These are phyloP conservation scores for Calycopis cecrops DNA, from an alignment of 1,140 invertebrate genomes.

Conservation along the genomic window DNA sequence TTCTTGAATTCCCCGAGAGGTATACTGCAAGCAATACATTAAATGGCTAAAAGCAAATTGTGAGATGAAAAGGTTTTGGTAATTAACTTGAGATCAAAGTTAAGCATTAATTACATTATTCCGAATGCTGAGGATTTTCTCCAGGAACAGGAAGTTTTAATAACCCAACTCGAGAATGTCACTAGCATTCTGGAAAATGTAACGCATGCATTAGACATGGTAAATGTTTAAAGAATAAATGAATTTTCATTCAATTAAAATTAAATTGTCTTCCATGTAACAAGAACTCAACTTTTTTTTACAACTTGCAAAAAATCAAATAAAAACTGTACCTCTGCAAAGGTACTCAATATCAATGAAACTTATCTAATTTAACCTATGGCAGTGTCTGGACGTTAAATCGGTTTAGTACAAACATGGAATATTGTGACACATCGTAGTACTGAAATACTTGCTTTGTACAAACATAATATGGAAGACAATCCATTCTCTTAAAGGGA, in stretches of 20 bases:
- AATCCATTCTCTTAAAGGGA: constrained; percentile 12
- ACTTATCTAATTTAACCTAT: constrained; percentile 46
- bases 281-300: background rate
- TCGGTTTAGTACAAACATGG: constrained; percentile 14
- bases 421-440: background rate
- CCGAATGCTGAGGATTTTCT: too few relatives aligned
- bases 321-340: background rate
- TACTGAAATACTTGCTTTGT: background rate
- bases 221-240: constrained; percentile 6
- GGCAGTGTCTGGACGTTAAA: constrained; percentile 47
- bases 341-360: constrained; percentile 9
- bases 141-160: too few relatives aligned
- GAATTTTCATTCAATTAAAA: constrained; percentile 15
- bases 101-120: constrained; percentile 8
- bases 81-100: constrained; percentile 57
- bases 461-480: constrained; percentile 9
- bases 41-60: constrained; percentile 1
- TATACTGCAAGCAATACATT: background rate
- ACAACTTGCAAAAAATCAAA: too few relatives aligned
- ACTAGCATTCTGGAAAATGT: constrained; percentile 9
- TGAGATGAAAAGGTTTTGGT: constrained; percentile 41
- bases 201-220: constrained; percentile 14
- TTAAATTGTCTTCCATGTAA: constrained; percentile 30
- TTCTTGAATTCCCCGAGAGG: constrained; percentile 2
- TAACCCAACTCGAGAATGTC: too few relatives aligned